phyloP scores from a whole-genome alignment of 2,888 invertebrate genomes.

The Dryobotodes eremita region DNA sequence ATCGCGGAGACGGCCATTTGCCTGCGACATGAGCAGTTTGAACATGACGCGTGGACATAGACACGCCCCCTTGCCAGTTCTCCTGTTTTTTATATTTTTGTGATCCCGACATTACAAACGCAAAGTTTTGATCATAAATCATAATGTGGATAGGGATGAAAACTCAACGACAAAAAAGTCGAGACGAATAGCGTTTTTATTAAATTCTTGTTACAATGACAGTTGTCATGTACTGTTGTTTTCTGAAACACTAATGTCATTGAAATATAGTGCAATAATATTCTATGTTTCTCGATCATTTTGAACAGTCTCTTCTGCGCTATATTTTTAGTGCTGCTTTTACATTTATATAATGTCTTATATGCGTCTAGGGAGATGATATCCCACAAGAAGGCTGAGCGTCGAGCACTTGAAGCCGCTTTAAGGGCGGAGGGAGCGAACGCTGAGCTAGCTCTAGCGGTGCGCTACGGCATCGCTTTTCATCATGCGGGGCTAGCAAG shows the following conservation, averaged over 20 bases:
- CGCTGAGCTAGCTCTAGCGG: conserved; percentile 91
- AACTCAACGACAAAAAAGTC: too few relatives aligned
- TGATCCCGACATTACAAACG: too few relatives aligned
- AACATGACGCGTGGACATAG: too few relatives aligned
- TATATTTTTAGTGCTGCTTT: neutral
- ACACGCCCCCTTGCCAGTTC: too few relatives aligned
- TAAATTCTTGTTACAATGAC: neutral
- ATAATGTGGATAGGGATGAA: too few relatives aligned
- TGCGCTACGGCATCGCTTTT: conserved; percentile 96
- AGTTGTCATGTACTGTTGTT: neutral
- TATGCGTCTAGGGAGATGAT: conserved; percentile 77
- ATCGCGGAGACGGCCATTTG: too few relatives aligned
- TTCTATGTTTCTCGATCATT: neutral
- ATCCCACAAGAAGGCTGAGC: conserved; percentile 73
- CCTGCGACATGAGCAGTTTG: too few relatives aligned
- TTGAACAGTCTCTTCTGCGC: neutral
- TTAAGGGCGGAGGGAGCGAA: conserved; percentile 93
- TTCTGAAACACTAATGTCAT: neutral
- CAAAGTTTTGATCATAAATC: too few relatives aligned
- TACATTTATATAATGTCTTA: neutral
- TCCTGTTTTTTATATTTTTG: too few relatives aligned
- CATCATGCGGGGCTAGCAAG: conserved; percentile 98
- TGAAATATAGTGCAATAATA: neutral
- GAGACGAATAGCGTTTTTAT: too few relatives aligned
- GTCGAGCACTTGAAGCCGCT: conserved; percentile 82